Base-by-base conservation (phyloP, 2,113 vertebrate species). In the Hoplias malabaricus region DNA sequence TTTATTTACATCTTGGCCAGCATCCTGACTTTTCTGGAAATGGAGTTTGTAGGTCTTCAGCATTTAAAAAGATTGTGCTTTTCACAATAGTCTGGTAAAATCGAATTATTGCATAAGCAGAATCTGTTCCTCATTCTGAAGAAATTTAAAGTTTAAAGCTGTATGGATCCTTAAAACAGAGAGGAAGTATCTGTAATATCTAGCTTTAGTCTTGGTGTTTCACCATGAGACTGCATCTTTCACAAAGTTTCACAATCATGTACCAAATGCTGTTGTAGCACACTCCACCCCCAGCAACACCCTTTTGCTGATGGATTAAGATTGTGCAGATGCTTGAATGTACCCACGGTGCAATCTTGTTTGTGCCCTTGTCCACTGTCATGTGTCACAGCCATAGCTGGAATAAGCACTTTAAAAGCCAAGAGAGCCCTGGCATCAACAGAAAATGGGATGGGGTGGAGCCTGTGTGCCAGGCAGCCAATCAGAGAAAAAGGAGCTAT, bases 341-440 rank as follows among this genome's bases (percentile, higher is more conserved):
- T 56, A 67, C 25, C 40, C 46, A 62, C n/a, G n/a, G 2, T 21
- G 62, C 34, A 56, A 67, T 75, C 48, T 40, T 75, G 46, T 67
- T 27, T 42, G 23, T 75, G 48, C 48, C 48, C 73, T 75, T 67
- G 62, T 67, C 73, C 62, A 29, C 61, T 27, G 21, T 48, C 8
- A 38, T 67, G 46, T 53, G 63, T 67, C 25, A 75, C 34, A 40
- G 57, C 65, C 73, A 67, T 27, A 75, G 62, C 73, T 56, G 46
- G 48, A 46, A 75, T 75, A 75, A 75, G 62, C 46, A 66, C 29
- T 62, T 62, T 38, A 75, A 23, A 75, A 33, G 48, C 59, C 42
- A 25, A 33, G 56, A 65, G 23, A 40, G 29, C 29, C 23, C 31
- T 67, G 59, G 31, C 31, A 63, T 63, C 19, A 63, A 63, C 59